Evolutionary conservation across 2,797 vertebrate species (phyloP).

Genomic region (Microcaecilia unicolor): DNA sequence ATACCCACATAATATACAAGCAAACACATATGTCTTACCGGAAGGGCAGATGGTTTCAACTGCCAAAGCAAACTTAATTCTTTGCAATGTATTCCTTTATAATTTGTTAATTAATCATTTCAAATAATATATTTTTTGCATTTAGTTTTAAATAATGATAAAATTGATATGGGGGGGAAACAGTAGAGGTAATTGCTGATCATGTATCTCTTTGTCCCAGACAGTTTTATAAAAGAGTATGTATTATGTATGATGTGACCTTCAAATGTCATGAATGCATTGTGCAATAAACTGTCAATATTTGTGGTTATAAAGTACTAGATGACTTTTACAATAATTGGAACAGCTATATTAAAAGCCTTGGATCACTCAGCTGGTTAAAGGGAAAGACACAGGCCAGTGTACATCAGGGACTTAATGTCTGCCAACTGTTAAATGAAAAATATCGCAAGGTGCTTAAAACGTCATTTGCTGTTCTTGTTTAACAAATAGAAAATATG

Average conservation of each 20-base stretch:
- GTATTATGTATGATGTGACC: conserved; percentile 98
- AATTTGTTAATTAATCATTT: conserved; percentile 23
- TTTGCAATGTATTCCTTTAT: background rate
- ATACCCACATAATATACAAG: too few species aligned
- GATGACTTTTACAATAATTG: conserved; percentile 99
- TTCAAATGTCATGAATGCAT: conserved; percentile 99
- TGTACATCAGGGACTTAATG: conserved; percentile 51
- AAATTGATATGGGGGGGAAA: conserved; percentile 65
- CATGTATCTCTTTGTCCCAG: conserved; percentile 80
- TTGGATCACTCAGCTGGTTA: conserved; percentile 94
- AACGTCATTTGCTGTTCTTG: conserved; percentile 32
- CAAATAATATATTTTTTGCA: conserved; percentile 1
- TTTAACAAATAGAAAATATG: conserved; percentile 27
- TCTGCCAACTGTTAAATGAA: conserved; percentile 59
- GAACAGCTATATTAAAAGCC: conserved; percentile 99
- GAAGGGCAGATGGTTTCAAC: too few species aligned
- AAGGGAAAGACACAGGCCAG: conserved; percentile 71
- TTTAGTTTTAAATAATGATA: conserved; percentile 36
- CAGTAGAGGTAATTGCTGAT: conserved; percentile 76
- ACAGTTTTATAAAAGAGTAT: conserved; percentile 90
- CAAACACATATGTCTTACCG: too few species aligned
- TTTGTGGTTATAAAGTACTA: conserved; percentile 98
- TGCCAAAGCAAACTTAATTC: too few species aligned
- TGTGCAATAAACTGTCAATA: conserved; percentile 99
- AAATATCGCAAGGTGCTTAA: conserved; percentile 49